phyloP scores from a whole-genome alignment of 2,113 vertebrate genomes.

The Antechinus stuartii region DNA sequence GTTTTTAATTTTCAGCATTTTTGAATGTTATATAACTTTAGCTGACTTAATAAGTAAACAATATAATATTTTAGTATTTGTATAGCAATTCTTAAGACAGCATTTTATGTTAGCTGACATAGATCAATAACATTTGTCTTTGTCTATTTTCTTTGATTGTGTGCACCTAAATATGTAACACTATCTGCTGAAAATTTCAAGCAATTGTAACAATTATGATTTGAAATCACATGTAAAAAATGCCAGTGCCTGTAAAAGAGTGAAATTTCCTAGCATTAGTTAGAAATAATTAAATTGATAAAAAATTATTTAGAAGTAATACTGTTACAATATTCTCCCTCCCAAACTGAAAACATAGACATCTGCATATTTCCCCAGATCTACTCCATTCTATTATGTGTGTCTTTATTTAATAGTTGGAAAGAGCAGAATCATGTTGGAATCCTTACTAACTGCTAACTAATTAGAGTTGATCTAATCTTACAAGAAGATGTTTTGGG shows the following conservation, averaged over 20 bases:
- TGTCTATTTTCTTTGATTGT: background rate
- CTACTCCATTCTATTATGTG: background rate
- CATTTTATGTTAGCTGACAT: background rate
- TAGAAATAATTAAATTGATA: background rate
- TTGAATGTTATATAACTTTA: background rate
- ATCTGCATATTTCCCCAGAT: background rate
- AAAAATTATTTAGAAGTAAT: background rate
- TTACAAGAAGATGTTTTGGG: too few relatives aligned
- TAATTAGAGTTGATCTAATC: too few relatives aligned
- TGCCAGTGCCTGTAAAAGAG: background rate
- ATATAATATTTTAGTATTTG: background rate
- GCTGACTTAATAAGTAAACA: background rate
- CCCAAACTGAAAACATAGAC: background rate
- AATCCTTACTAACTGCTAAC: too few relatives aligned
- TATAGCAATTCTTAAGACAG: background rate
- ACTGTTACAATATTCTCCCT: background rate
- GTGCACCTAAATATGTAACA: background rate
- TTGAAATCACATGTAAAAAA: background rate
- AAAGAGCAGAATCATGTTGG: background rate
- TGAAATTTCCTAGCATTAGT: background rate
- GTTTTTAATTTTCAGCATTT: background rate
- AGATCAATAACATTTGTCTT: background rate
- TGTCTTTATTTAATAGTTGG: background rate
- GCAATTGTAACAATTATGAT: background rate
- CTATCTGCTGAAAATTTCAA: background rate